phyloP scores from a whole-genome alignment of 1,140 invertebrate species.

The Leptinotarsa lineolata region DNA sequence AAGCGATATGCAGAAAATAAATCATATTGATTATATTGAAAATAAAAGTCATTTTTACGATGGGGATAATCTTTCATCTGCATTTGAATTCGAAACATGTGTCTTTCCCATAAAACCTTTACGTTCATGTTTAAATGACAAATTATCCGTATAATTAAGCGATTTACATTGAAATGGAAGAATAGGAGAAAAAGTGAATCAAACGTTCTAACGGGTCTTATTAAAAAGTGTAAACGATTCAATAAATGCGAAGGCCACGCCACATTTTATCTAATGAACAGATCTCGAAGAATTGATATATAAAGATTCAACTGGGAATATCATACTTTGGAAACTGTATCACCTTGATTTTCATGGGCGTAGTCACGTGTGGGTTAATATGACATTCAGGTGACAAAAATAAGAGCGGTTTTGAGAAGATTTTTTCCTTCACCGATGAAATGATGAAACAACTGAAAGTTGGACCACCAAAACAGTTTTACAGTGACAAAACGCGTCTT shows the following conservation, averaged over 20 bases:
- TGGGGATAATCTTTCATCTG: neutral
- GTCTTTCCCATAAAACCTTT: neutral
- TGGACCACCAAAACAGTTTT: no score
- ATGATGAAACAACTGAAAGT: no score
- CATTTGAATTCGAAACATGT: constrained; percentile 1
- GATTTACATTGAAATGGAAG: constrained; percentile 10
- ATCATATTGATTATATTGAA: no score
- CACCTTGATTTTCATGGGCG: constrained; percentile 19
- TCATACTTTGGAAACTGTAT: constrained; percentile 18
- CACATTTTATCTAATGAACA: neutral
- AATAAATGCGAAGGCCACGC: constrained; percentile 1
- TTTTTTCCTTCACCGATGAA: no score
- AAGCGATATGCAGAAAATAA: no score
- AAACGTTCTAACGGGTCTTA: constrained; percentile 3
- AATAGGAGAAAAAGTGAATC: constrained; percentile 21
- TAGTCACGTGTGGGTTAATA: neutral
- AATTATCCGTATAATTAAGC: constrained; percentile 8
- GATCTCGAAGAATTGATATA: neutral
- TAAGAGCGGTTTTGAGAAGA: no score
- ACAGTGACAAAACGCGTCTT: no score
- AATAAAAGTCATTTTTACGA: no score
- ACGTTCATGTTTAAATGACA: neutral
- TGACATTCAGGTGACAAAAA: no score
- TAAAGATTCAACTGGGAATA: constrained; percentile 14
- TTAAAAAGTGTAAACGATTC: constrained; percentile 6